Percentiles rank a stretch among this genome's conserved stretches.
Conservation (phyloP, 2,113 vertebrate genomes). For the Symphodus melops region DNA sequence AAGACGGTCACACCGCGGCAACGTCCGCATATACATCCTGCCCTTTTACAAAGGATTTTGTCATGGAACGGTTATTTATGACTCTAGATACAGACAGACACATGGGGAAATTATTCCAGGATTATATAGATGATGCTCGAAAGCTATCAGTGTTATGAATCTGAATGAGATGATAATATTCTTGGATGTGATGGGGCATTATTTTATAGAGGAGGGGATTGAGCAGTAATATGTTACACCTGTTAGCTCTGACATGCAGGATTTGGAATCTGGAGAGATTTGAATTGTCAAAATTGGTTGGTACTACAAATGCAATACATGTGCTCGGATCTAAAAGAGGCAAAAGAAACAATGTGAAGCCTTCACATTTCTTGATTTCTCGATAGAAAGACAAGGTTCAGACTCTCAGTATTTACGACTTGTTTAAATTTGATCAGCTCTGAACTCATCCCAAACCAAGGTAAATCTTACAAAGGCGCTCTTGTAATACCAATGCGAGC, state of each 20-base stretch:
- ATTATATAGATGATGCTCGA: conserved; percentile 73
- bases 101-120: conserved; percentile 63
- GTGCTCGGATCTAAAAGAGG: conserved; percentile 17
- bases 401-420: conserved; percentile 49
- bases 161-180: conserved; percentile 75
- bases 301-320: conserved; percentile 3
- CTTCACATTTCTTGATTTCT: conserved; percentile 29
- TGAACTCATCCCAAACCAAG: conserved; percentile 54
- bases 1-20: conserved; percentile 23
- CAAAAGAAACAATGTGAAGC: conserved; percentile 20
- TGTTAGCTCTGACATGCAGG: conserved; percentile 64
- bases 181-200: conserved; percentile 51
- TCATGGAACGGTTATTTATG: conserved; percentile 61
- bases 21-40: conserved; percentile 50
- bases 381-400: conserved; percentile 24
- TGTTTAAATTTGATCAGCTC: conserved; percentile 52
- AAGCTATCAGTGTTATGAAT: conserved; percentile 74
- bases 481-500: conserved; percentile 52
- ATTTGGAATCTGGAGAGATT: conserved; percentile 64
- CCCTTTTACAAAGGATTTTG: conserved; percentile 71
- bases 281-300: conserved; percentile 50
- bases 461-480: conserved; percentile 38
- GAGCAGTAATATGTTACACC: conserved; percentile 64
- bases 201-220: conserved; percentile 54
- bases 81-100: conserved; percentile 45